A percentile compares a stretch with the other conserved stretches of the same genome.
Evolutionary conservation across 2,797 vertebrate species (phyloP).

Genomic region (Adelosebastes latens): DNA sequence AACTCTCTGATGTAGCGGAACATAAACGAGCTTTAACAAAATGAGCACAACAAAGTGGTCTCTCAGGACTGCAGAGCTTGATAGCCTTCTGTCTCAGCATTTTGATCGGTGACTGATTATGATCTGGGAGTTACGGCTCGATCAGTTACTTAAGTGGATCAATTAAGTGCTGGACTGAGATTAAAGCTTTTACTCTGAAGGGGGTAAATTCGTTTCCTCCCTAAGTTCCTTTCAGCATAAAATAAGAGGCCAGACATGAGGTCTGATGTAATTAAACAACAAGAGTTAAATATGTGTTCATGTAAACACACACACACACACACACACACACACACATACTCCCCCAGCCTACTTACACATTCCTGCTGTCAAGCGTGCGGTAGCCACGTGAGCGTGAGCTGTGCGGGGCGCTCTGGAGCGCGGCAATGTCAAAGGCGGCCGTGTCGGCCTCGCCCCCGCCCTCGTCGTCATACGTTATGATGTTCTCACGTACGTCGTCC

Average conservation of each 20-base stretch:
- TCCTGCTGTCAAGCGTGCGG: constrained; percentile 85
- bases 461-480: constrained; percentile 94
- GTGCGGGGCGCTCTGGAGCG: constrained; percentile 89
- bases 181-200: constrained; percentile 40
- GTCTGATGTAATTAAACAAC: constrained; percentile 28
- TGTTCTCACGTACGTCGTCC: constrained; percentile 93
- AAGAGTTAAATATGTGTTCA: not conserved
- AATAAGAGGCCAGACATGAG: constrained; percentile 2
- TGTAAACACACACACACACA: not conserved
- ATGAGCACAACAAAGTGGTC: constrained; percentile 66
- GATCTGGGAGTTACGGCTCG: constrained; percentile 36
- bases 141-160: constrained; percentile 55
- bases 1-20: constrained; percentile 58
- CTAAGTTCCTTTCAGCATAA: not conserved
- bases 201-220: constrained; percentile 7
- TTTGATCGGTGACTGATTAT: constrained; percentile 59
- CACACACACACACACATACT: not conserved
- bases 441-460: constrained; percentile 94
- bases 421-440: constrained; percentile 91
- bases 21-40: constrained; percentile 61
- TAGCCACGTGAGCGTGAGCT: constrained; percentile 80
- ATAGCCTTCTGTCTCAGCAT: constrained; percentile 53
- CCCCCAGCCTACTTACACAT: constrained; percentile 74
- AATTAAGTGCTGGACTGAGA: constrained; percentile 47
- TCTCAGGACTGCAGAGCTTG: constrained; percentile 51